Percentiles rank a stretch among this genome's conserved stretches.
These are phyloP conservation scores for Conops quadrifasciatus DNA, from an alignment of 2,888 invertebrate species.

Conservation along the genomic window DNA sequence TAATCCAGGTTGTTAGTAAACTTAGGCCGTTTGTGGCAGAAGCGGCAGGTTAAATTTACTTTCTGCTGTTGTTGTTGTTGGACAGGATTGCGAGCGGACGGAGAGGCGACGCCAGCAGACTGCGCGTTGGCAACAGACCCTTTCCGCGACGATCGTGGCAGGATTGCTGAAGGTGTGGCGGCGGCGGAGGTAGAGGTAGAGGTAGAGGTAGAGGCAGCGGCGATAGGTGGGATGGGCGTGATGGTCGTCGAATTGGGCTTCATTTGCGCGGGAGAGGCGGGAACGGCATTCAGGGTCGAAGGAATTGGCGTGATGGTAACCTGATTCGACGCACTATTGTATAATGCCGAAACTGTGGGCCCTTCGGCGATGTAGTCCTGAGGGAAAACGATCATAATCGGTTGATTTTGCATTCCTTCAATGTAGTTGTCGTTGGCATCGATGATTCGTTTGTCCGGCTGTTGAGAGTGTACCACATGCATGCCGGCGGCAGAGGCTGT, in stretches of 20 bases:
- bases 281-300: constrained; percentile 12
- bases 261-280: constrained; percentile 22
- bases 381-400: constrained; percentile 32
- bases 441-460: constrained; percentile 36
- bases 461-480: constrained; percentile 15
- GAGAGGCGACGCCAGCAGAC: constrained; percentile 4
- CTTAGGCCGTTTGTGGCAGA: constrained; percentile 59
- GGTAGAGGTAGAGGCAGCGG: constrained; percentile 10
- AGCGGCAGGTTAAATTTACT: constrained; percentile 54
- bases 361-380: constrained; percentile 19
- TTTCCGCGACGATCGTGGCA: constrained; percentile 1
- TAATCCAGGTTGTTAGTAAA: constrained; percentile 57
- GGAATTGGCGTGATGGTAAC: constrained; percentile 27
- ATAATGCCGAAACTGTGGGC: background rate
- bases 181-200: constrained; percentile 24
- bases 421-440: constrained; percentile 54
- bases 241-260: constrained; percentile 24
- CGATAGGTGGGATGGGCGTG: background rate
- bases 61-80: constrained; percentile 34
- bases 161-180: constrained; percentile 4
- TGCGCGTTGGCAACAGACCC: constrained; percentile 13
- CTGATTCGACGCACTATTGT: constrained; percentile 7
- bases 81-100: background rate
- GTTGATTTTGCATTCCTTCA: constrained; percentile 40
- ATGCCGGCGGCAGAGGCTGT: constrained; percentile 11